A percentile compares a stretch with the other conserved stretches of the same genome.
phyloP scores from a whole-genome alignment of 2,113 vertebrate genomes.

The Dascyllus trimaculatus region DNA sequence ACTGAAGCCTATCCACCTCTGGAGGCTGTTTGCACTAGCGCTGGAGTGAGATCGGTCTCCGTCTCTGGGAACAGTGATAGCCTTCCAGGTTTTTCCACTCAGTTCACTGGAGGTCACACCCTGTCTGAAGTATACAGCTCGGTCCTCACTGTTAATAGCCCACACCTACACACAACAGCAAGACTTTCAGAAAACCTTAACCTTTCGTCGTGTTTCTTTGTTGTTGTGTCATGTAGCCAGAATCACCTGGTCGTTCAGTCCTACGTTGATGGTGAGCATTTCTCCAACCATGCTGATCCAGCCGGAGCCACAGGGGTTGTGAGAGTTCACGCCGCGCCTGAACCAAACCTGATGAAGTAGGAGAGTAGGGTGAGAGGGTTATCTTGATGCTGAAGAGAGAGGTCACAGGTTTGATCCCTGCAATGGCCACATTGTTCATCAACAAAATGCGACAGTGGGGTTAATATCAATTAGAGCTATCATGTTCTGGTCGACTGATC shows the following conservation, averaged over 20 bases:
- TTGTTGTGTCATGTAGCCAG: neutral
- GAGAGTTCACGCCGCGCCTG: constrained; percentile 94
- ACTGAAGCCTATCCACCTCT: constrained; percentile 84
- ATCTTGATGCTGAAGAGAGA: neutral
- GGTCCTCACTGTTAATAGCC: constrained; percentile 90
- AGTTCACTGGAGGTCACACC: constrained; percentile 94
- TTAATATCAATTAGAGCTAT: neutral
- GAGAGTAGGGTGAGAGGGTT: neutral
- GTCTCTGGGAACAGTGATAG: constrained; percentile 86
- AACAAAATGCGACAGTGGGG: neutral
- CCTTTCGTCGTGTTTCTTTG: too few species aligned
- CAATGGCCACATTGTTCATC: neutral
- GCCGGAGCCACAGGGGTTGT: constrained; percentile 95
- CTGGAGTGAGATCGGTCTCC: constrained; percentile 91
- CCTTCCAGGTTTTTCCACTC: constrained; percentile 96
- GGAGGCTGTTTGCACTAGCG: constrained; percentile 88
- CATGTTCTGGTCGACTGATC: too few species aligned
- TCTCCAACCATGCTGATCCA: constrained; percentile 98
- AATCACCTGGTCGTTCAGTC: constrained; percentile 94
- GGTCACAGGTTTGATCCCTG: neutral
- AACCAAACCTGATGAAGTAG: constrained; percentile 92
- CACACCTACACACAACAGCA: constrained; percentile 87
- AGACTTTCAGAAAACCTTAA: constrained; percentile 10
- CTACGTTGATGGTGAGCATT: constrained; percentile 94
- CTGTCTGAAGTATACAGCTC: constrained; percentile 92